A percentile compares a stretch with the other conserved stretches of the same genome.
phyloP scores from a whole-genome alignment of 2,888 invertebrate genomes.

The Sesamia inferens region DNA sequence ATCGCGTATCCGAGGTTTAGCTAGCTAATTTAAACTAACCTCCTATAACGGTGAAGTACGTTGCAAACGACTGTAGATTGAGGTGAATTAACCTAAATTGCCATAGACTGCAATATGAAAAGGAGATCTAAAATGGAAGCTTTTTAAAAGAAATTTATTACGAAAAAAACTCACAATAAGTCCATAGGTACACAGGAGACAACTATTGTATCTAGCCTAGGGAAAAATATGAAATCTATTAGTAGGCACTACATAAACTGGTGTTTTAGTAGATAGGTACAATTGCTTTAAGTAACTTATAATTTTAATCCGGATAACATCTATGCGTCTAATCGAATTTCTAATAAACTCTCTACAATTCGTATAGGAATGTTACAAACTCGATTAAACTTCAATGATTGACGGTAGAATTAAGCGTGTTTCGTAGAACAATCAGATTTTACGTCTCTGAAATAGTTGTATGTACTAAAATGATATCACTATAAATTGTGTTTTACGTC shows the following conservation, averaged over 20 bases:
- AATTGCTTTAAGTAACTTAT: no score
- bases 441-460: slow-evolving; percentile 8
- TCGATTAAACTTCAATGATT: slow-evolving; percentile 33
- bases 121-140: neutral
- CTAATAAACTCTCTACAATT: no score
- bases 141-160: neutral
- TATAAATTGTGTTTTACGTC: slow-evolving; percentile 12
- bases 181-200: neutral
- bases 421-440: slow-evolving; percentile 45
- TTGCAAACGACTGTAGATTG: neutral
- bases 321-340: slow-evolving; percentile 21
- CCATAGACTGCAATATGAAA: neutral
- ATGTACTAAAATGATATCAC: neutral
- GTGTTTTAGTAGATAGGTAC: no score
- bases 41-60: neutral
- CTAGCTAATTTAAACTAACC: neutral
- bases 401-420: slow-evolving; percentile 27
- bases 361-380: slow-evolving; percentile 15
- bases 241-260: no score
- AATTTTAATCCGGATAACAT: no score
- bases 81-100: neutral
- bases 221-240: neutral
- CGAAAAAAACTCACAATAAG: slow-evolving; percentile 3
- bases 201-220: neutral
- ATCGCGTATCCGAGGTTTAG: neutral